Conservation (phyloP, 1,140 invertebrate species). For the Drosophila kohkoa region DNA sequence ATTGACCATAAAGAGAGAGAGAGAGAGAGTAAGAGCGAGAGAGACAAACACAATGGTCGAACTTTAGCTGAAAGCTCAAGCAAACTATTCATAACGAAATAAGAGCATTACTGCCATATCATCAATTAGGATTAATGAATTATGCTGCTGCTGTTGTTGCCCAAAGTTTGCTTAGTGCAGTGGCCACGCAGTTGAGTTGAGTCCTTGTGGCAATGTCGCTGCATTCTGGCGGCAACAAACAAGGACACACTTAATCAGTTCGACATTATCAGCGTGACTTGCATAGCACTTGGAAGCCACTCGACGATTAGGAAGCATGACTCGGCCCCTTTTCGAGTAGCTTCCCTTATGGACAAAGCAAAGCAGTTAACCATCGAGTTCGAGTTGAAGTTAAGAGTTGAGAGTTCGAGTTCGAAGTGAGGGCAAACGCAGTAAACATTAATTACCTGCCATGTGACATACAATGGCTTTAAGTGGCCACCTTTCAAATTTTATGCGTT, state of each 20-base stretch:
- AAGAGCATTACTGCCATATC: conserved; percentile 16
- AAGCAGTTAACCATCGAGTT: not conserved
- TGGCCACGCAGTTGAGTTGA: not conserved
- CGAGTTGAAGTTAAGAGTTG: too few relatives aligned
- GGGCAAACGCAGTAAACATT: conserved; percentile 43
- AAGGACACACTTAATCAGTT: conserved; percentile 59
- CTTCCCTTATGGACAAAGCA: conserved; percentile 2
- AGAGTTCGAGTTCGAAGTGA: conserved; percentile 4
- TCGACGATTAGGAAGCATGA: conserved; percentile 52
- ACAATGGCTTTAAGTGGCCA: conserved; percentile 18
- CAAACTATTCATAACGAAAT: not conserved
- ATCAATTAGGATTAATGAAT: conserved; percentile 50
- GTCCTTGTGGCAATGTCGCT: conserved; percentile 23
- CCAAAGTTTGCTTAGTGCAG: conserved; percentile 28
- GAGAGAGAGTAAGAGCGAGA: not conserved
- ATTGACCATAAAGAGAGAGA: too few relatives aligned
- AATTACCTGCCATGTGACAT: conserved; percentile 39
- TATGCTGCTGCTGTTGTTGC: conserved; percentile 11
- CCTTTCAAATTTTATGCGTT: conserved; percentile 38
- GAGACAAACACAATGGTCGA: not conserved
- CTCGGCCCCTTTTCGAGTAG: conserved; percentile 22
- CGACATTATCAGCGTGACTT: conserved; percentile 61
- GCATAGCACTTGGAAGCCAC: conserved; percentile 45
- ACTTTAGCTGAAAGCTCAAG: too few relatives aligned
- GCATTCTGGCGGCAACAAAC: conserved; percentile 24